phyloP scores from a whole-genome alignment of 2,888 invertebrate species.

The Callimorpha dominula region DNA sequence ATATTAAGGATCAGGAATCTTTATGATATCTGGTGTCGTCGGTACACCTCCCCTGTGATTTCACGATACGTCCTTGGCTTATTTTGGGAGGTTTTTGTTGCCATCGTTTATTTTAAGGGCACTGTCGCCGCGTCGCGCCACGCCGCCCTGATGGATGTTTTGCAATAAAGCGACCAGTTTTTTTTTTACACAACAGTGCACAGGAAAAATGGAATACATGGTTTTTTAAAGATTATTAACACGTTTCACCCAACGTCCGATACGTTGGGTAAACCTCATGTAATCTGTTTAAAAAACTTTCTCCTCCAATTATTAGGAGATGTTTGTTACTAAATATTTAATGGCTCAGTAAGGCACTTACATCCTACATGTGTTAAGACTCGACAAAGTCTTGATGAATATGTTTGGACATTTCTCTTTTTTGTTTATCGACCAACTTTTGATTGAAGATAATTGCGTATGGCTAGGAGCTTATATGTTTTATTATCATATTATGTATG shows the following conservation, averaged over 20 bases:
- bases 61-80: conserved; percentile 46
- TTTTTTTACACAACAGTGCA: conserved; percentile 32
- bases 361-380: too few relatives aligned
- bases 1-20: conserved; percentile 24
- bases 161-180: conserved; percentile 56
- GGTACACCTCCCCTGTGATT: conserved; percentile 25
- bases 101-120: conserved; percentile 59
- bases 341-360: neutral
- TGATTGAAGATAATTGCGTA: neutral
- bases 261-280: conserved; percentile 1
- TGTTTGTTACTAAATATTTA: neutral
- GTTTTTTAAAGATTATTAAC: too few relatives aligned
- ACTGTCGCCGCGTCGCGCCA: conserved; percentile 1
- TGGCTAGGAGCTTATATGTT: neutral
- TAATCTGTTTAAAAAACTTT: neutral
- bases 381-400: neutral
- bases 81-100: conserved; percentile 46
- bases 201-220: conserved; percentile 28
- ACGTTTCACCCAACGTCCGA: too few relatives aligned
- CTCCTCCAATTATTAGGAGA: neutral
- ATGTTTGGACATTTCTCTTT: neutral
- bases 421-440: neutral
- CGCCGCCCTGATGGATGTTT: conserved; percentile 53
- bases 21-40: conserved; percentile 17
- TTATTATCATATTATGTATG: neutral